Evolutionary conservation across 2,113 vertebrate species (phyloP).

Genomic region (Festucalex cinctus): DNA sequence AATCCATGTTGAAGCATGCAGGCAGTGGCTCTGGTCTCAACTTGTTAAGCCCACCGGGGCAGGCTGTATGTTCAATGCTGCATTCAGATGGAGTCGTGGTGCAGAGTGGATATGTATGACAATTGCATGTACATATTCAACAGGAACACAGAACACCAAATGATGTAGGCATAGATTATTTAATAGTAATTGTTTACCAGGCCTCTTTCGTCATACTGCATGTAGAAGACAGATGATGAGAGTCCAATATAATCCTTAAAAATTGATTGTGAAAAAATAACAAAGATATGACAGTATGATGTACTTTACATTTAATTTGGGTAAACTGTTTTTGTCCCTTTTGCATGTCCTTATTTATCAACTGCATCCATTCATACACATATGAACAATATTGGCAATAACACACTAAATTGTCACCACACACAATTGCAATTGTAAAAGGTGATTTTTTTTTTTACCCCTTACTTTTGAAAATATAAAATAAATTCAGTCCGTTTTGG

Average conservation of each 20-base stretch:
- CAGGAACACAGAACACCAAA: slow-evolving; percentile 39
- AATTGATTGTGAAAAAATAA: slow-evolving; percentile 28
- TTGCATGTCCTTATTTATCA: slow-evolving; percentile 16
- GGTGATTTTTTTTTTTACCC: slow-evolving; percentile 5
- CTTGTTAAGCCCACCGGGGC: slow-evolving; percentile 20
- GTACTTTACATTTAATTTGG: slow-evolving; percentile 30
- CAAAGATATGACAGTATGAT: slow-evolving; percentile 44
- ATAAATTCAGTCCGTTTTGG: background rate
- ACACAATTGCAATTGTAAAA: slow-evolving; percentile 33
- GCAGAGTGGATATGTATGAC: slow-evolving; percentile 31
- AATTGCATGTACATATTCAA: slow-evolving; percentile 28
- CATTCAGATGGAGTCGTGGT: slow-evolving; percentile 29
- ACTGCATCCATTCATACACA: slow-evolving; percentile 24
- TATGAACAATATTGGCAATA: slow-evolving; percentile 18
- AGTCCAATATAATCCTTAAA: slow-evolving; percentile 46
- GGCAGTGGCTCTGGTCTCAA: slow-evolving; percentile 23
- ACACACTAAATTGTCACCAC: slow-evolving; percentile 33
- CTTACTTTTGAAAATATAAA: slow-evolving; percentile 7
- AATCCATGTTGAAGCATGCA: slow-evolving; percentile 58
- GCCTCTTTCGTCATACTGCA: slow-evolving; percentile 25
- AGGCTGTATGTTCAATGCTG: slow-evolving; percentile 42
- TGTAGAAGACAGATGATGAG: slow-evolving; percentile 20
- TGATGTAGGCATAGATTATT: slow-evolving; percentile 50
- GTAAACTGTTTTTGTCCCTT: slow-evolving; percentile 30
- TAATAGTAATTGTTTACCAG: slow-evolving; percentile 59